A percentile compares a stretch with the other conserved stretches of the same genome.
Conservation (phyloP, 1,140 invertebrate genomes). For the Bicyclus anynana region DNA sequence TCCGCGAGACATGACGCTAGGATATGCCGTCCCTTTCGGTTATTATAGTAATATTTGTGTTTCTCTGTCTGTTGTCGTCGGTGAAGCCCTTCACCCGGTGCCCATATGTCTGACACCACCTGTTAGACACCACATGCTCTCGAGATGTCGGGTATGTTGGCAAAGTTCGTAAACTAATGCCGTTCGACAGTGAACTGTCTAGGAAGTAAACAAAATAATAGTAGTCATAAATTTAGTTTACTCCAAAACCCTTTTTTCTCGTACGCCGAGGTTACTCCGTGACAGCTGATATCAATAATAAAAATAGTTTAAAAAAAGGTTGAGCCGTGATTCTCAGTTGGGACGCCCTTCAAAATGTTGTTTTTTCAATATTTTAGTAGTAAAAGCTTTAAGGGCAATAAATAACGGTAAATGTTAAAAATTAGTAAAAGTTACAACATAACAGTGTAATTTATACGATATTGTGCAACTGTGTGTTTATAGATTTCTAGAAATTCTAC, state of each 20-base stretch:
- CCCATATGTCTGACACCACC: conserved; percentile 58
- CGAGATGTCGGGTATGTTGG: conserved; percentile 23
- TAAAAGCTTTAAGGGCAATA: conserved; percentile 39
- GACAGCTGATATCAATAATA: conserved; percentile 15
- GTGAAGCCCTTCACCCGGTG: conserved; percentile 52
- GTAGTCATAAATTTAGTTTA: conserved; percentile 20
- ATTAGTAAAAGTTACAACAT: conserved; percentile 24
- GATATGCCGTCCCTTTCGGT: conserved; percentile 41
- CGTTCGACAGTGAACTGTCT: conserved; percentile 43
- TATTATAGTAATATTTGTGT: conserved; percentile 29
- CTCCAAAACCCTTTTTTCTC: background rate
- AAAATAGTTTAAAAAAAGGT: conserved; percentile 26
- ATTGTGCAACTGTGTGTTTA: conserved; percentile 50
- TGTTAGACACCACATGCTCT: conserved; percentile 48
- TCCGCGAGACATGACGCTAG: conserved; percentile 23
- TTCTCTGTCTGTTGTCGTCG: conserved; percentile 46
- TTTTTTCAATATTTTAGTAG: conserved; percentile 24
- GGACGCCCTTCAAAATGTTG: conserved; percentile 23
- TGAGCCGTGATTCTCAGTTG: conserved; percentile 26
- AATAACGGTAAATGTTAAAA: conserved; percentile 22
- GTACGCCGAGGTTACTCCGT: conserved; percentile 7
- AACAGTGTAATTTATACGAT: conserved; percentile 24
- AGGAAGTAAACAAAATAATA: conserved; percentile 33
- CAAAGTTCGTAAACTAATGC: conserved; percentile 18
- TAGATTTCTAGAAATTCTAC: conserved; percentile 44